phyloP scores from a whole-genome alignment of 1,140 invertebrate species.

The Hycleus cichorii region DNA sequence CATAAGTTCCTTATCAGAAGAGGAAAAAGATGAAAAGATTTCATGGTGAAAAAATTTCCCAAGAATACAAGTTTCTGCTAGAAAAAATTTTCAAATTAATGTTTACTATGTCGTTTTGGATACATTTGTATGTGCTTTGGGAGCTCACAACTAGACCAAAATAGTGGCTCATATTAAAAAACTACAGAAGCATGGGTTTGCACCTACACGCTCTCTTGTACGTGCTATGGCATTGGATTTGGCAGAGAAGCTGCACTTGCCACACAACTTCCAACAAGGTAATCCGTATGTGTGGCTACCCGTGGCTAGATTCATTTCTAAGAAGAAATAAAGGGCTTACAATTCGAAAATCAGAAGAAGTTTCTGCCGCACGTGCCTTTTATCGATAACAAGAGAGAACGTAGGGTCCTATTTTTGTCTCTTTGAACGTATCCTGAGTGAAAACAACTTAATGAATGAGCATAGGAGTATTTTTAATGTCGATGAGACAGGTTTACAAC shows the following conservation, averaged over 20 bases:
- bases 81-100: no score
- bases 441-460: constrained; percentile 22
- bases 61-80: no score
- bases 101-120: no score
- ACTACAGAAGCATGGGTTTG: constrained; percentile 24
- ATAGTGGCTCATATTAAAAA: constrained; percentile 5
- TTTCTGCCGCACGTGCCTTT: constrained; percentile 20
- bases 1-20: no score
- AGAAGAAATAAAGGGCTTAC: constrained; percentile 19
- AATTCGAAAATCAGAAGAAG: constrained; percentile 26
- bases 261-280: constrained; percentile 35
- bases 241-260: constrained; percentile 32
- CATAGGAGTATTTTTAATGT: constrained; percentile 23
- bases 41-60: no score
- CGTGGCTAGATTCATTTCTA: constrained; percentile 31
- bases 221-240: constrained; percentile 22
- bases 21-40: no score
- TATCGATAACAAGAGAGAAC: constrained; percentile 19
- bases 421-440: constrained; percentile 18
- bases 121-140: background rate
- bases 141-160: constrained; percentile 3
- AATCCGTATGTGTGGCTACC: constrained; percentile 31
- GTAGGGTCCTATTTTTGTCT: constrained; percentile 25
- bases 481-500: constrained; percentile 24
- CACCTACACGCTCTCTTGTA: constrained; percentile 20